These are phyloP conservation scores for Ophioninae sp. DNA, from an alignment of 2,888 invertebrate species.

Conservation along the genomic window DNA sequence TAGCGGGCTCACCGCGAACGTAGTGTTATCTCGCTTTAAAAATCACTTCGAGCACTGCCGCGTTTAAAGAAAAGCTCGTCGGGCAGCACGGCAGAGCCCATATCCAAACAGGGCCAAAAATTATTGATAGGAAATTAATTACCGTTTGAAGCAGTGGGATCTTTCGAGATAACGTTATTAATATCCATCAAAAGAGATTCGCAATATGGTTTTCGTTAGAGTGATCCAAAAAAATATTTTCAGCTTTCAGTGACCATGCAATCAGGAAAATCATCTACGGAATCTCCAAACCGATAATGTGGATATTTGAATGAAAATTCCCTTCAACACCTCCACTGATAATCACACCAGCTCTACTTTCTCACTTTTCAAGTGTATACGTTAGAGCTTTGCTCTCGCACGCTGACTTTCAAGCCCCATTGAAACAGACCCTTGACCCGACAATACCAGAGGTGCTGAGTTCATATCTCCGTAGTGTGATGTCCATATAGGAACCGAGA, in stretches of 20 bases:
- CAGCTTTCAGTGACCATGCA: background rate
- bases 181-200: background rate
- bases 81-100: background rate
- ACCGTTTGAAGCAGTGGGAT: background rate
- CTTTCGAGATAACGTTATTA: background rate
- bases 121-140: background rate
- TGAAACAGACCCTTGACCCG: conserved; percentile 51
- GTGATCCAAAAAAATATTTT: background rate
- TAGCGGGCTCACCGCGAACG: conserved; percentile 25
- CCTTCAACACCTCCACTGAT: background rate
- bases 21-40: conserved; percentile 52
- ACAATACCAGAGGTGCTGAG: conserved; percentile 28
- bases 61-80: conserved; percentile 5
- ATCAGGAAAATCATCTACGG: background rate
- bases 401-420: conserved; percentile 46
- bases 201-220: background rate
- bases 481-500: background rate
- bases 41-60: conserved; percentile 39
- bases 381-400: conserved; percentile 36
- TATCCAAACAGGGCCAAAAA: background rate
- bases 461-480: conserved; percentile 7
- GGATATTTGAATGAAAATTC: conserved; percentile 31
- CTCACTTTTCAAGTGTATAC: conserved; percentile 19
- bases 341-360: conserved; percentile 19
- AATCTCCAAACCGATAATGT: background rate